phyloP scores from a whole-genome alignment of 2,113 vertebrate genomes.

The Nyctibius bracteatus region DNA sequence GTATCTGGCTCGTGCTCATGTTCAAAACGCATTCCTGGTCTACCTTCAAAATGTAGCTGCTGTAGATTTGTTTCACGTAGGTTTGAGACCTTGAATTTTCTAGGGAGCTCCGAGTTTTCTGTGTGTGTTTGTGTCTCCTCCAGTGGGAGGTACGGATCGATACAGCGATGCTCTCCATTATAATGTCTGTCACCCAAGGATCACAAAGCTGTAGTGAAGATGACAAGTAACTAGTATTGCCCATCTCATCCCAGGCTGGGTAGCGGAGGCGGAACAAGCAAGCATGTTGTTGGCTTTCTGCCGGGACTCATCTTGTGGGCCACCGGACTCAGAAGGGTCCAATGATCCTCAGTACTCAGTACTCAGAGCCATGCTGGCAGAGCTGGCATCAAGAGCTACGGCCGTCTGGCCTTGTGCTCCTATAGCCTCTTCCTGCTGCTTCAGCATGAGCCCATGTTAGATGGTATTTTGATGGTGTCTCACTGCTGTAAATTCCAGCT shows the following conservation, averaged over 20 bases:
- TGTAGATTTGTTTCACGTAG: not conserved
- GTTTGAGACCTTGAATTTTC: not conserved
- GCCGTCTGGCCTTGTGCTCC: rapidly evolving
- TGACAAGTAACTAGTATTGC: not conserved
- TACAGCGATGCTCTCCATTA: not conserved
- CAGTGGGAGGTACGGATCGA: not conserved
- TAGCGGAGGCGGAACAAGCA: not conserved
- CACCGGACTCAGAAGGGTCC: rapidly evolving
- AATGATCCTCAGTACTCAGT: not conserved
- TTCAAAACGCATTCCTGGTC: not conserved
- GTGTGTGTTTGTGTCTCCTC: rapidly evolving
- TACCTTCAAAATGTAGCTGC: not conserved
- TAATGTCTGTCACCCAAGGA: not conserved
- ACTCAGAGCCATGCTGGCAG: not conserved
- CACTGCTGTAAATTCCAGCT: not conserved
- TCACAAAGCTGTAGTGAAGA: not conserved
- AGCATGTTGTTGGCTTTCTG: rapidly evolving
- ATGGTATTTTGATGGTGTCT: not conserved
- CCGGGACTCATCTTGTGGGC: not conserved
- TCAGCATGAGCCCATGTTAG: rapidly evolving
- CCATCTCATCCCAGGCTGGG: not conserved
- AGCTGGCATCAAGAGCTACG: not conserved
- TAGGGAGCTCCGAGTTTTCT: not conserved
- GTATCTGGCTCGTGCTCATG: not conserved
- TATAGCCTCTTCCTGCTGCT: not conserved